Base-by-base conservation (phyloP, 2,113 vertebrate genomes). In the Anseranas semipalmata region DNA sequence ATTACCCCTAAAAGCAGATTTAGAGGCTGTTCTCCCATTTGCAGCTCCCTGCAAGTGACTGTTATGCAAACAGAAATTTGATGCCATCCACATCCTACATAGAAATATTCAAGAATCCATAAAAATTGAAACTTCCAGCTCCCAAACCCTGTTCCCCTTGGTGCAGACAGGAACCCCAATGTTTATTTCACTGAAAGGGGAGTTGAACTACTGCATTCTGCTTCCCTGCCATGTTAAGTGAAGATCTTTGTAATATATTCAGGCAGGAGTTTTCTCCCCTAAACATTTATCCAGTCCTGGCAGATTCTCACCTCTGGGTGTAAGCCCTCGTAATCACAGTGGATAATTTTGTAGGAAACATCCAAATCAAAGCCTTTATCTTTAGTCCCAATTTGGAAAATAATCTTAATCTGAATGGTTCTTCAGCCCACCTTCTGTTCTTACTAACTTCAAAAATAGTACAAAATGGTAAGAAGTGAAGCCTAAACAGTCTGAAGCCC, bases 21-120 rank as follows among this genome's bases (percentile, higher is more conserved):
- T 46, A 27, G 77, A 90, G 81, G 15, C 28, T 63, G 32, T 0
- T 56, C 89, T 66, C 35, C 12, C 48, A 70, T 12, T 53, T 33
- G 53, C 32, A 79, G 56, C 28, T 87, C n/a, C 33, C 77, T 70
- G 48, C 13, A 63, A 87, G 76, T 8, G 35, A 78, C 70, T 66
- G 39, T 73, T 60, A 62, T 8, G 7, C n/a, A 78, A 91, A 68
- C 45, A 22, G 22, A 82, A 89, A 87, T 75, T 13, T 20, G 58
- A 80, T 1, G 0, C 22, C 5, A 6, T 1, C 50, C 25, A 72
- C 2, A 43, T 27, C 41, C 15, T n/a, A 35, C 0, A 0, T 3
- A 25, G 37, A 89, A 74, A 58, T 84, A 93, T 21, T 74, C 22
- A 78, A 74, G 15, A 60, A 55, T 21, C 21, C n/a, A n/a, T 22